These are phyloP conservation scores for Cotesia congregata DNA, from an alignment of 2,888 invertebrate genomes.

Conservation along the genomic window DNA sequence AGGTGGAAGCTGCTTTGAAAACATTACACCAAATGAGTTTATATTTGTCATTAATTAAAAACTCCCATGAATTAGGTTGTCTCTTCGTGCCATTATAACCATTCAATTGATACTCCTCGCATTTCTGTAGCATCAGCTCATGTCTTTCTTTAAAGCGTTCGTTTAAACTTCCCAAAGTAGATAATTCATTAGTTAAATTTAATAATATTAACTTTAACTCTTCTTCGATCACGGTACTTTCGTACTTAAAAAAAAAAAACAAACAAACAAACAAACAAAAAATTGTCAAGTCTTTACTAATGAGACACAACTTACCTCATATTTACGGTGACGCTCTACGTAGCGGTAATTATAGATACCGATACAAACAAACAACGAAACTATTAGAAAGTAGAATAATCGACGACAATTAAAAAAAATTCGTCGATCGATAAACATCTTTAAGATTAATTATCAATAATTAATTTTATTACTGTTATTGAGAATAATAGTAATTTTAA, in stretches of 20 bases:
- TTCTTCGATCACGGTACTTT: neutral
- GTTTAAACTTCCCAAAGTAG: neutral
- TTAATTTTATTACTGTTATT: neutral
- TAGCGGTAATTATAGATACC: slow-evolving; percentile 6
- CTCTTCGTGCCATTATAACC: slow-evolving; percentile 71
- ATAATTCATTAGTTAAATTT: neutral
- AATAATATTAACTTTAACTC: neutral
- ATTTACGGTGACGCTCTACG: neutral
- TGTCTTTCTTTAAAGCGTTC: slow-evolving; percentile 62
- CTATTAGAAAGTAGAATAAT: neutral
- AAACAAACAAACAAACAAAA: neutral
- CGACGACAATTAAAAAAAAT: neutral
- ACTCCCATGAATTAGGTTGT: slow-evolving; percentile 87
- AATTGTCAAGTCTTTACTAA: neutral
- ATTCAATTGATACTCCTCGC: slow-evolving; percentile 68
- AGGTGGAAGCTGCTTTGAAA: slow-evolving; percentile 84
- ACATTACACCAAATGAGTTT: slow-evolving; percentile 86
- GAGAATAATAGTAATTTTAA: slow-evolving; percentile 20
- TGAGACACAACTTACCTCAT: slow-evolving; percentile 14
- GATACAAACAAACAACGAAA: slow-evolving; percentile 4
- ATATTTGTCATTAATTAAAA: slow-evolving; percentile 83
- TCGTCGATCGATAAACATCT: neutral
- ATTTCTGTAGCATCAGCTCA: slow-evolving; percentile 74
- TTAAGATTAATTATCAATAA: too few species aligned
- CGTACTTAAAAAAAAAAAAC: neutral